phyloP scores from a whole-genome alignment of 2,797 vertebrate species.

The Parambassis ranga region DNA sequence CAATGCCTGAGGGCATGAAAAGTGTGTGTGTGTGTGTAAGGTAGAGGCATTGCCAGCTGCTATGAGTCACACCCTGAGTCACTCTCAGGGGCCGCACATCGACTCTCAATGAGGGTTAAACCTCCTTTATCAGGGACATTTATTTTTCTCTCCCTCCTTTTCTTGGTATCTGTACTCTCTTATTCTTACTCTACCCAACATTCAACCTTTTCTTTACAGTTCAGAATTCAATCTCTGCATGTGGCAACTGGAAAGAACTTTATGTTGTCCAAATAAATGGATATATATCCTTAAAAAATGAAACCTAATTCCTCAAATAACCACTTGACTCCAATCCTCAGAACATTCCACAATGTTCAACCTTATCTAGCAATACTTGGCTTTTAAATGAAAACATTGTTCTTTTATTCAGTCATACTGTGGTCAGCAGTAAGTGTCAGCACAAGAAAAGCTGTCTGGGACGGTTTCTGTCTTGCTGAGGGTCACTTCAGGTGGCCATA shows the following conservation, averaged over 20 bases:
- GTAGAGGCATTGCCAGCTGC: conserved; percentile 50
- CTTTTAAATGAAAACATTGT: neutral
- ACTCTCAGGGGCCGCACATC: conserved; percentile 34
- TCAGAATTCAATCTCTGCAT: conserved; percentile 5
- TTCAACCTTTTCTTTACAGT: neutral
- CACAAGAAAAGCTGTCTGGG: neutral
- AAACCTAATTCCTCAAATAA: too few relatives aligned
- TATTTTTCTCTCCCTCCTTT: conserved; percentile 9
- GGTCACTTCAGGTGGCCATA: conserved; percentile 7
- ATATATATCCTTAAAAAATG: too few relatives aligned
- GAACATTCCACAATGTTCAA: too few relatives aligned
- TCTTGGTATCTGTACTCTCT: neutral
- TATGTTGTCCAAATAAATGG: too few relatives aligned
- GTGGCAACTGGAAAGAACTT: too few relatives aligned
- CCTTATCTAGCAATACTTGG: neutral
- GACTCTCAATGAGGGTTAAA: conserved; percentile 59
- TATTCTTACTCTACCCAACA: neutral
- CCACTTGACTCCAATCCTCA: too few relatives aligned
- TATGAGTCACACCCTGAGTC: conserved; percentile 76
- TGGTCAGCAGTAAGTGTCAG: neutral
- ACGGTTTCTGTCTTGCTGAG: conserved; percentile 24
- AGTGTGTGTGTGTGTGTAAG: conserved; percentile 36
- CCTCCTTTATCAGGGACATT: conserved; percentile 36
- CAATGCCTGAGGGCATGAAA: conserved; percentile 27
- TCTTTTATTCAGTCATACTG: neutral